These are phyloP conservation scores for Callopanchax toddi DNA, from an alignment of 2,113 vertebrate species.

Conservation along the genomic window DNA sequence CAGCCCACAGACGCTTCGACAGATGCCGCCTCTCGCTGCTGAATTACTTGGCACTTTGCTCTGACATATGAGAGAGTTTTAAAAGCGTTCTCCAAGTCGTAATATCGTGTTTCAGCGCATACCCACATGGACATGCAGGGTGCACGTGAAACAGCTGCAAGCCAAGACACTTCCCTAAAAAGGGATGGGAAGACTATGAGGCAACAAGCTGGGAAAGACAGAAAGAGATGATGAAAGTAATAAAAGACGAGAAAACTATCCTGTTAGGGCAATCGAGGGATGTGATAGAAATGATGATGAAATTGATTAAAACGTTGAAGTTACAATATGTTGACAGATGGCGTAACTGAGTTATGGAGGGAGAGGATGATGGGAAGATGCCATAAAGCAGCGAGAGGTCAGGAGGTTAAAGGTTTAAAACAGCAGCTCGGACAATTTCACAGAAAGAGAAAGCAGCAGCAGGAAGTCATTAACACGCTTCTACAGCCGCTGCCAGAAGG, in stretches of 20 bases:
- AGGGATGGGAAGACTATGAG: not conserved
- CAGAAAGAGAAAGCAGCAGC: conserved; percentile 16
- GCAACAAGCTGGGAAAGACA: not conserved
- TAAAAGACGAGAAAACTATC: not conserved
- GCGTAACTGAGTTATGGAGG: not conserved
- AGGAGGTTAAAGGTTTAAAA: conserved; percentile 23
- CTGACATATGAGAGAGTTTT: conserved; percentile 43
- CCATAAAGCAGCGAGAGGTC: conserved; percentile 10
- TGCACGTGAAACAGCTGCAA: conserved; percentile 30
- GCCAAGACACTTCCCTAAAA: conserved; percentile 24
- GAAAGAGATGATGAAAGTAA: not conserved
- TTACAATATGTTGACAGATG: not conserved
- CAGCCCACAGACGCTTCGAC: conserved; percentile 24
- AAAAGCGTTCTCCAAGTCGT: conserved; percentile 37
- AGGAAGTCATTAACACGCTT: conserved; percentile 26
- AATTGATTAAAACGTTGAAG: no score
- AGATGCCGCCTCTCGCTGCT: conserved; percentile 25
- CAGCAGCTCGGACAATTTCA: conserved; percentile 26
- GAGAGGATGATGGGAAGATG: not conserved
- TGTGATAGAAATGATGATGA: not conserved
- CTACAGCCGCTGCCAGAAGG: not conserved
- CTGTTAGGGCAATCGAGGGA: not conserved
- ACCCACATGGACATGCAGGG: conserved; percentile 12
- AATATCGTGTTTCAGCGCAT: conserved; percentile 45
- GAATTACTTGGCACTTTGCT: conserved; percentile 44